Evolutionary conservation across 2,888 invertebrate species (phyloP).

Genomic region (Drosophila percnosoma): DNA sequence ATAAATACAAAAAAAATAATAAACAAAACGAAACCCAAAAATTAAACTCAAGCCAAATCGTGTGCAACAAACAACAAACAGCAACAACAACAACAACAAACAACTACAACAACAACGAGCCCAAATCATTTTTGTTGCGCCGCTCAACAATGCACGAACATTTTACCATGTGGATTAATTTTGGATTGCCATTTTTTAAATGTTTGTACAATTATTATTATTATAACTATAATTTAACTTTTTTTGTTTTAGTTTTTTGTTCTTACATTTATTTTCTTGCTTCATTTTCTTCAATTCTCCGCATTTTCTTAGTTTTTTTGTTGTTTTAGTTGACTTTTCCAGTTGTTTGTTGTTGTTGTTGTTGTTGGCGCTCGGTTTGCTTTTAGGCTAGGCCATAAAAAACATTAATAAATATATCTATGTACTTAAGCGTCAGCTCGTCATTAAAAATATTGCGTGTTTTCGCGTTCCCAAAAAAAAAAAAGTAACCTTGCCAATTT

Average conservation of each 20-base stretch:
- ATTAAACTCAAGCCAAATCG: conserved; percentile 13
- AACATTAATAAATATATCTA: conserved; percentile 25
- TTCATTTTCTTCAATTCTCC: not conserved
- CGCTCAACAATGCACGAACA: conserved; percentile 69
- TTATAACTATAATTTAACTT: conserved; percentile 14
- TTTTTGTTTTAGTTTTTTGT: not conserved
- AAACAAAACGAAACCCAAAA: conserved; percentile 5
- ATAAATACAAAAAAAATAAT: not conserved
- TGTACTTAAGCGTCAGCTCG: conserved; percentile 8
- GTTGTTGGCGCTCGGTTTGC: conserved; percentile 6
- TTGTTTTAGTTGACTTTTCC: not conserved
- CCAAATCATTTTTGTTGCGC: conserved; percentile 28
- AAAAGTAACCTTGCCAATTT: conserved; percentile 44
- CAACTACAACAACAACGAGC: conserved; percentile 28
- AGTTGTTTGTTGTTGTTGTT: conserved; percentile 17
- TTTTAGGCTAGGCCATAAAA: conserved; percentile 38
- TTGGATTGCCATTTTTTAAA: conserved; percentile 65
- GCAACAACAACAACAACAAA: conserved; percentile 23
- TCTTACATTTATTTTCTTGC: not conserved
- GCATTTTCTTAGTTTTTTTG: not conserved
- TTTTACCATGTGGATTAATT: conserved; percentile 72
- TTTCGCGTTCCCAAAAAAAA: conserved; percentile 2
- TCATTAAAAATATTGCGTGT: conserved; percentile 30
- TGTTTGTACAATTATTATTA: conserved; percentile 57
- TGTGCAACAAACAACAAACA: conserved; percentile 36